Evolutionary conservation across 2,888 invertebrate genomes (phyloP), one percentile per base, ranked within the genome.

Genomic region (Drosophila fulvimacula): DNA sequence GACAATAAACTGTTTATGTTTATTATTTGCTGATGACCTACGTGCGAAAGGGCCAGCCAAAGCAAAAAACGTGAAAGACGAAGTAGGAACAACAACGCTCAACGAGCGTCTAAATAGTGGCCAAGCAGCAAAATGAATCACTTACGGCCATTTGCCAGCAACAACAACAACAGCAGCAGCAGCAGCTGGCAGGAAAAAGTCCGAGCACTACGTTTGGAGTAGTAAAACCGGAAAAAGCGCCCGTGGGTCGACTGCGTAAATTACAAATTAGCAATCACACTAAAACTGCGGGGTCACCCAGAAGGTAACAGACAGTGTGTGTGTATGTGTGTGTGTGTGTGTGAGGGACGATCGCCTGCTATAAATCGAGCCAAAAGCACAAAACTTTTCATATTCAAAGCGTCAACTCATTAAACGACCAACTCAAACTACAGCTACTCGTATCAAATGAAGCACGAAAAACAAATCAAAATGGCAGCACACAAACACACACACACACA

Each of bases 1-100:
- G 86, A 79, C 89, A 89, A 82, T 90, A 90, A 90, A 89, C 78
- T 82, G 88, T 88, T 86, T 89, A 88, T 90, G 89, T 90, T 89
- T 90, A 86, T 89, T 89, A 89, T 89, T 89, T 90, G 79, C 85
- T 86, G 89, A 90, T 90, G 87, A 90, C 90, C 90, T 90, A 87
- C 90, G 89, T 86, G 87, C 83, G 77, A 71, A 70, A 78, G 73
- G 73, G 73, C 76, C 30, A 52, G 27, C 21, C 15, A 36, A 39
- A 30, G 44, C 38, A 27, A 24, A 32, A 62, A 53, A 11, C 17
- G 5, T 1, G 24, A 5, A n/a, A 27, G 41, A 11, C 5, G n/a
- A n/a, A 19, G 17, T 9, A 39, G 34, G 53, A 66, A 60, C 41
- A 44, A 55, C 51, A 63, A 59, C 15, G 51, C 46, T 38, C 38